Evolutionary conservation across 2,888 invertebrate species (phyloP), one percentile per base, ranked within the genome.

Genomic region (Agrypnus murinus): DNA sequence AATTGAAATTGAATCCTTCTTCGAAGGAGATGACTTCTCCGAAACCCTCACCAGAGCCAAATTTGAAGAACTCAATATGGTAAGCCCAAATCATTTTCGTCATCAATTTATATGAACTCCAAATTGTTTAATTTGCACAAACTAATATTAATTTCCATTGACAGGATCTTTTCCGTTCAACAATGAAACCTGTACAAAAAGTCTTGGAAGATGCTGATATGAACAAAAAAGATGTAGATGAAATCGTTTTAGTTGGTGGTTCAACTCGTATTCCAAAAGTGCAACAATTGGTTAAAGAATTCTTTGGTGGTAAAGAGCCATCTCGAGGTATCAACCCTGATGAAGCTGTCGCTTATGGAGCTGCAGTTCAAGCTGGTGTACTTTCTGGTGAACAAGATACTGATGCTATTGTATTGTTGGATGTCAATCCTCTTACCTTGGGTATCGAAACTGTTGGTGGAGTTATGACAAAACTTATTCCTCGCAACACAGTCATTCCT

Each of bases 361-460:
- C 98, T 45, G 98, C 99, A 77, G 98, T 99, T 7, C 98, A 99
- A 87, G 99, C 97, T 83, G 99, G 98, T 79, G 98, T 99, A 0
- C 91, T 99, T 70, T 95, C 96, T 72, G 97, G 99, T 63, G 98
- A 98, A 88, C 97, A 98, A 86, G 97, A 97, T 83, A 97, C 97
- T 1, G 97, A 97, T 79, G 98, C 98, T 65, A 94, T 99, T 77
- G 97, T 99, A 0, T 90, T 99, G 71, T 90, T 99, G 75, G 99
- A 99, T 85, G 99, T 99, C 64, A 99, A 98, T 86, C 99, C 99
- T 77, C 90, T 99, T 76, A 99, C 99, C 76, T 92, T 99, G 92
- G 99, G 99, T 87, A 99, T 99, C 83, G 99, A 99, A 87, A 99
- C 99, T 45, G 98, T 99, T 57, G 99, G 99, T 75, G 99, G 99